Base-by-base conservation (phyloP, 2,113 vertebrate species). In the Misgurnus mizolepis region DNA sequence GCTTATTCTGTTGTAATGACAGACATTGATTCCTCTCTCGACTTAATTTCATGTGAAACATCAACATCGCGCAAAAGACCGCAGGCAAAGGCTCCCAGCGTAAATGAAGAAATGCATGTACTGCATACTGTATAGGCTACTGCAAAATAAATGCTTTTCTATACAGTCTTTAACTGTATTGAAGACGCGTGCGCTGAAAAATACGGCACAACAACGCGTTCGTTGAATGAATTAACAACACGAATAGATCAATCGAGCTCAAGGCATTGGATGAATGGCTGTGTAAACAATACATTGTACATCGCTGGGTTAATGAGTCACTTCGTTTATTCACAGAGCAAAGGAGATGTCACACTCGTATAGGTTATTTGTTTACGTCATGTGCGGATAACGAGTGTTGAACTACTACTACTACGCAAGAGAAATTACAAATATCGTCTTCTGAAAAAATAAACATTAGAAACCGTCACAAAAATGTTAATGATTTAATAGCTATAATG, bases 31-130 rank as follows among this genome's bases (percentile, higher is more conserved):
- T 34, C 3, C 18, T 27, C 8, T 49, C 10, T 75, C 72, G 41
- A 73, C 55, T 56, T 56, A n/a, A 73, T 55, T 39, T 60, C 47
- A 61, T 17, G 22, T 75, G 6, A 39, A 62, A 64, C 9, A 56
- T 41, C 15, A 17, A 17, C 22, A 22, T 50, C 40, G 39, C 40
- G 6, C 7, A 12, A 60, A 45, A 73, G 10, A 22, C 53, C 39
- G 18, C 14, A 17, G n/a, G 14, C 34, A 39, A n/a, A 0, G 4
- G 49, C 15, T n/a, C 14, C 49, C 49, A 18, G 39, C 39, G 14
- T n/a, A 4, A 43, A 43, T 60, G 17, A 45, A 22, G 27, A 34
- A 34, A 34, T 34, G 27, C 27, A 34, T 34, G 1, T 34, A 34
- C 27, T 34, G 27, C 27, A 34, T 34, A 34, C 27, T 34, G 27